Base-by-base conservation (phyloP, 2,113 vertebrate genomes). In the Microtus richardsoni region DNA sequence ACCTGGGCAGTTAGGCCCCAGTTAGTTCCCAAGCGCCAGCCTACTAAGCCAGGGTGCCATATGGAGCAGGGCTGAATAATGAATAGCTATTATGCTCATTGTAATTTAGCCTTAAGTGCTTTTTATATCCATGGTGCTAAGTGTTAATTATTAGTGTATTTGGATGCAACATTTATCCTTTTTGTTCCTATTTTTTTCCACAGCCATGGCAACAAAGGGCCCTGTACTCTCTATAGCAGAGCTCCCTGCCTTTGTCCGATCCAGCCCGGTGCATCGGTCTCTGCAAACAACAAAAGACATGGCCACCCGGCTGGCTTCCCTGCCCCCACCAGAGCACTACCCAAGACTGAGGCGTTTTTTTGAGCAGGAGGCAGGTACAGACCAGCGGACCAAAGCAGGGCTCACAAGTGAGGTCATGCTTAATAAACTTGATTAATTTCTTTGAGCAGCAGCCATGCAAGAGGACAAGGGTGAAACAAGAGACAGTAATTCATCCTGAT, bases 81-180 rank as follows among this genome's bases (percentile, higher is more conserved):
- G 89, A 97, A 90, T 36, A 95, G 84, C 90, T 91, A 95, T 91
- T 96, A 82, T 84, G 88, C 92, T 96, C 75, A 93, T 91, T 96
- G 80, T 96, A 88, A 94, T 96, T 97, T 97, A 97, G 93, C 80
- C 88, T 96, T 95, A 95, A 98, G 90, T 93, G 90, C 95, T 98
- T 98, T 98, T 97, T 96, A 95, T 96, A 96, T 95, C 96, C 90
- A 64, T 93, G 71, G 73, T 90, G 93, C 95, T 97, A 95, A 96
- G 93, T 96, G 97, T 97, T 97, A 97, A 98, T 97, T 97, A 98
- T 96, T 97, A 97, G 97, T 49, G 11, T 96, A 91, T 96, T 97
- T 97, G 92, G 90, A 96, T 88, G 95, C 93, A 96, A 94, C 71
- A 14, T 95, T 94, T 95, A 93, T 97, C 77, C 92, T 96, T 95